Percentiles rank a stretch among this genome's conserved stretches.
Evolutionary conservation across 2,797 vertebrate species (phyloP).

Genomic region (Paguma larvata): DNA sequence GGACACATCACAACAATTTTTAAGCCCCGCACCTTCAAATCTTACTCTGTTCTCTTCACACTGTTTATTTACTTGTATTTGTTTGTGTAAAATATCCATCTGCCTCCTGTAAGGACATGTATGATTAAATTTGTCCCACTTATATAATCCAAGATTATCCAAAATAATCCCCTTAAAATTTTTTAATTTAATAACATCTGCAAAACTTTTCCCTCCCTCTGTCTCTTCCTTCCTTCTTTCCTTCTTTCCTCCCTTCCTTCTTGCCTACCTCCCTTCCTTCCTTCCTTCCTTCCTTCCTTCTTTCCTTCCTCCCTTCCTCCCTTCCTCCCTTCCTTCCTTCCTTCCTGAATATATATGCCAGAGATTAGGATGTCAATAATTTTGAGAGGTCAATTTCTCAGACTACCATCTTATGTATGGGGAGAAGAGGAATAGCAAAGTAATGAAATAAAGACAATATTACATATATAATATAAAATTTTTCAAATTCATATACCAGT

Average conservation of each 20-base stretch:
- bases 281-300: neutral
- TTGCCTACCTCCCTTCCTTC: neutral
- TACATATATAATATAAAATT: neutral
- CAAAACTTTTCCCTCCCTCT: neutral
- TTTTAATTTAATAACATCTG: neutral
- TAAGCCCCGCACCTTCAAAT: neutral
- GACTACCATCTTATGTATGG: neutral
- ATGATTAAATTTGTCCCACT: neutral
- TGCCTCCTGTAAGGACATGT: neutral
- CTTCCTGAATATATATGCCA: neutral
- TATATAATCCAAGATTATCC: neutral
- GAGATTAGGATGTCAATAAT: neutral
- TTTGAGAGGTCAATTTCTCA: neutral
- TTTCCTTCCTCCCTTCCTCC: neutral
- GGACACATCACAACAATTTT: neutral
- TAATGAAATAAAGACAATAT: neutral
- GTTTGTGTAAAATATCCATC: neutral
- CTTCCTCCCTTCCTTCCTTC: neutral
- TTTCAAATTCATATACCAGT: neutral
- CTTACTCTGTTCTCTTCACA: neutral
- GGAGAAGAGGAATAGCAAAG: neutral
- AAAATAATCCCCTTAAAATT: neutral
- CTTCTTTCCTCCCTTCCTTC: neutral
- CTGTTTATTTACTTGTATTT: neutral
- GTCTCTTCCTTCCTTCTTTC: neutral